A percentile compares a stretch with the other conserved stretches of the same genome.
phyloP scores from a whole-genome alignment of 2,113 vertebrate species.

The Brachyhypopomus occidentalis region DNA sequence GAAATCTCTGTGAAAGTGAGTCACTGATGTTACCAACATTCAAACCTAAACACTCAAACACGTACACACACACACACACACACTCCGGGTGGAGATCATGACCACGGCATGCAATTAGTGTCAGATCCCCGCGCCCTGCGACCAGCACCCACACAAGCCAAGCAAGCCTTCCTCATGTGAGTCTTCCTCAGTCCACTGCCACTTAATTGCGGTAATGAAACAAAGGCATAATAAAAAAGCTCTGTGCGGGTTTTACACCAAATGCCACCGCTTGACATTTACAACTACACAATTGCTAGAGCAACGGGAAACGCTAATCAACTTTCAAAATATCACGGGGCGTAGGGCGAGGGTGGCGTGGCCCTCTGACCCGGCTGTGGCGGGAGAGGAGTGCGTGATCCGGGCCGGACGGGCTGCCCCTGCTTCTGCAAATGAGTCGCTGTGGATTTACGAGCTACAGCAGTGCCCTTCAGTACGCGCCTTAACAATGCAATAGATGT shows the following conservation, averaged over 20 bases:
- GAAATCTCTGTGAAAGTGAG: not conserved
- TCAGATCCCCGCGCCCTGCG: constrained; percentile 65
- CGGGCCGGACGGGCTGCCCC: constrained; percentile 39
- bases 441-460: constrained; percentile 55
- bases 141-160: constrained; percentile 46
- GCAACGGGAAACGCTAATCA: constrained; percentile 55
- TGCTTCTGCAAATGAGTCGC: constrained; percentile 51
- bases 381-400: constrained; percentile 33
- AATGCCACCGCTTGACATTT: constrained; percentile 77
- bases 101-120: constrained; percentile 73
- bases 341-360: constrained; percentile 35
- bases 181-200: constrained; percentile 55
- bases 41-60: constrained; percentile 62
- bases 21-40: not conserved
- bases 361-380: constrained; percentile 46
- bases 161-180: not conserved
- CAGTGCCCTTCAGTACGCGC: constrained; percentile 42
- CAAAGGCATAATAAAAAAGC: constrained; percentile 64
- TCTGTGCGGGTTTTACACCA: constrained; percentile 64
- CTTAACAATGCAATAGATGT: constrained; percentile 52
- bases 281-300: constrained; percentile 49
- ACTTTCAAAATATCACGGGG: constrained; percentile 67
- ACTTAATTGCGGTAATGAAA: constrained; percentile 73
- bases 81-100: constrained; percentile 71
- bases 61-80: constrained; percentile 59